Conservation (phyloP, 2,797 vertebrate species). For the Allobates femoralis region DNA sequence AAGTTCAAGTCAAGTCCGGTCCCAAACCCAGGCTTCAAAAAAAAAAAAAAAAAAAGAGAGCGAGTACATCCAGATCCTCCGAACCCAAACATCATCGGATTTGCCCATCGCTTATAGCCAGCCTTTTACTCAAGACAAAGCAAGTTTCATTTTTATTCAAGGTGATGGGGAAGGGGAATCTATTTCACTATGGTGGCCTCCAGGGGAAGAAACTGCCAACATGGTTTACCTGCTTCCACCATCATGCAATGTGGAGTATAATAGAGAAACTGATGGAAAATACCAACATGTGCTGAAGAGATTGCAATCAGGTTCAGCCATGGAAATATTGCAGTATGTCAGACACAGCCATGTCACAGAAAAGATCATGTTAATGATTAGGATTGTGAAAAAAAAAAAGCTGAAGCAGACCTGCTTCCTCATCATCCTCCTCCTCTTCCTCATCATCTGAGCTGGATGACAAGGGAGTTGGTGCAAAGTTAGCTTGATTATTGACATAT, state of each 20-base stretch:
- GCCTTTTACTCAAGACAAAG: too few relatives aligned
- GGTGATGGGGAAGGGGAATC: background rate
- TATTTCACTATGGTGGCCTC: background rate
- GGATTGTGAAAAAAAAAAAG: slow-evolving; percentile 77
- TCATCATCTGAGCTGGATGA: slow-evolving; percentile 98
- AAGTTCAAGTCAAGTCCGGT: too few relatives aligned
- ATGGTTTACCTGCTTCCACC: background rate
- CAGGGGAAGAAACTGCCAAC: background rate
- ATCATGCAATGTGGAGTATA: background rate
- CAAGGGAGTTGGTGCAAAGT: slow-evolving; percentile 90
- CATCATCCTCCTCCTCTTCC: slow-evolving; percentile 91
- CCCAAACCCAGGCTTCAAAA: too few relatives aligned
- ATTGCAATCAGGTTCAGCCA: background rate
- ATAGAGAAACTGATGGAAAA: background rate
- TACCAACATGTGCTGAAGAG: background rate
- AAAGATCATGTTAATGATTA: slow-evolving; percentile 15
- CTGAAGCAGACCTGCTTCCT: slow-evolving; percentile 99
- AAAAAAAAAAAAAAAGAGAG: too few relatives aligned
- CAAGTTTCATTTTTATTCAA: background rate
- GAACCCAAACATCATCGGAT: too few relatives aligned
- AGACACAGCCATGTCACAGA: background rate
- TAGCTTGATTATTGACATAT: slow-evolving; percentile 94
- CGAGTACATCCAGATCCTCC: too few relatives aligned
- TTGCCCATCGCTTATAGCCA: too few relatives aligned
- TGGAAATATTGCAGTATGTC: slow-evolving; percentile 3